Base-by-base conservation (phyloP, 2,888 invertebrate genomes). In the Pecten maximus region DNA sequence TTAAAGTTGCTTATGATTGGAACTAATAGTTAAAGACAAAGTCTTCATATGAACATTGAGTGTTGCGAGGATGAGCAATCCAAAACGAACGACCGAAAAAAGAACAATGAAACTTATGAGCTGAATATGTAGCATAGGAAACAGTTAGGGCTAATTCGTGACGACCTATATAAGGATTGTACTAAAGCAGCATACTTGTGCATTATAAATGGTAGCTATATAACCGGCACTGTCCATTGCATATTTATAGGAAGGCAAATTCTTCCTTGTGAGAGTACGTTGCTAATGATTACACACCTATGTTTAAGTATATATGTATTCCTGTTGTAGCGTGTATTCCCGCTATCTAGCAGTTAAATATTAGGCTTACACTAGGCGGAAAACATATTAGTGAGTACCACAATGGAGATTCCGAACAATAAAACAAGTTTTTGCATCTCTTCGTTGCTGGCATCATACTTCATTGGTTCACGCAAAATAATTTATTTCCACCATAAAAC, bases 251-350 rank as follows among this genome's bases (percentile, higher is more conserved):
- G 74, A 74, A 74, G 74, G 2, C 74, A 74, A 74, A 74, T 74
- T 35, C 28, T 74, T 74, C 74, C 35, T 6, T 28, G 28, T 10
- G 4, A 10, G 28, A 74, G 74, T 74, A 10, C 35, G 74, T 74
- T 74, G 74, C 74, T 74, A 74, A 74, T 35, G 74, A 74, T 74
- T 28, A 74, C 74, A 74, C 35, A 74, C 60, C 60, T 60, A 60
- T 23, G 74, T 74, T 74, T 35, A 35, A 35, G 6, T 74, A 74
- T 35, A 28, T 28, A 74, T 28, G 35, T 6, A 35, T 74, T 74
- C 74, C 74, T 74, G 74, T 28, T 28, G 74, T 74, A 74, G 19
- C 74, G 28, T 74, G 74, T 74, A 28, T 74, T 74, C 74, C 74
- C 10, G 74, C 74, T 74, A 74, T 35, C 74, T 74, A 74, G 4